Conservation (phyloP, 2,888 invertebrate genomes). For the Pheosia tremula region DNA sequence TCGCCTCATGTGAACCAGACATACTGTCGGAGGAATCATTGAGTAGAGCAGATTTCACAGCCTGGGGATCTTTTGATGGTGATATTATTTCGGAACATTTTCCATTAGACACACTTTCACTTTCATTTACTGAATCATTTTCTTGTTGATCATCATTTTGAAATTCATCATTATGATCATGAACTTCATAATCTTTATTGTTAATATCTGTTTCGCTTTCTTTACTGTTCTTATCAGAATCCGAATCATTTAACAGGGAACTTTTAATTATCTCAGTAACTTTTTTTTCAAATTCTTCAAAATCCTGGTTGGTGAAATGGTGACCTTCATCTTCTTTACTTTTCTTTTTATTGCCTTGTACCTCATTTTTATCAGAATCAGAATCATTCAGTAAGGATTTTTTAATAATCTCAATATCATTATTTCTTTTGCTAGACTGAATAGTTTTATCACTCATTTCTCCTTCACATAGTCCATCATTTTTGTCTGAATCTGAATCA, state of each 20-base stretch:
- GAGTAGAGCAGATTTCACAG: slow-evolving; percentile 37
- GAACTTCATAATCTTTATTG: neutral
- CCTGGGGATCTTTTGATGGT: slow-evolving; percentile 22
- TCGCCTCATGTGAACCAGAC: slow-evolving; percentile 32
- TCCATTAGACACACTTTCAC: neutral
- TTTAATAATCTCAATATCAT: slow-evolving; percentile 10
- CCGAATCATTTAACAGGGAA: slow-evolving; percentile 47
- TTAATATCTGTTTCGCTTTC: slow-evolving; percentile 3
- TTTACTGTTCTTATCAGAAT: slow-evolving; percentile 35
- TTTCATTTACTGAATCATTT: neutral
- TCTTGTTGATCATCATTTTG: neutral
- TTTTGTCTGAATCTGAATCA: slow-evolving; percentile 28
- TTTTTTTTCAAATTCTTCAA: slow-evolving; percentile 11
- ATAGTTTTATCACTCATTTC: neutral
- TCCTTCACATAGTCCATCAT: slow-evolving; percentile 5
- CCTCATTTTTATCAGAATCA: slow-evolving; percentile 18
- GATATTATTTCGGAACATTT: neutral
- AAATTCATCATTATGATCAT: neutral
- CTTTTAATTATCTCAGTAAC: slow-evolving; percentile 29
- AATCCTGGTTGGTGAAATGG: slow-evolving; percentile 8
- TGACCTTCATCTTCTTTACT: slow-evolving; percentile 4
- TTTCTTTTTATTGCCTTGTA: slow-evolving; percentile 5
- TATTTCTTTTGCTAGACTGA: neutral
- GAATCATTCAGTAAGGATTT: slow-evolving; percentile 21
- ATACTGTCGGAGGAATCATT: slow-evolving; percentile 43